Evolutionary conservation across 2,113 vertebrate genomes (phyloP).

Genomic region (Hiodon alosoides): DNA sequence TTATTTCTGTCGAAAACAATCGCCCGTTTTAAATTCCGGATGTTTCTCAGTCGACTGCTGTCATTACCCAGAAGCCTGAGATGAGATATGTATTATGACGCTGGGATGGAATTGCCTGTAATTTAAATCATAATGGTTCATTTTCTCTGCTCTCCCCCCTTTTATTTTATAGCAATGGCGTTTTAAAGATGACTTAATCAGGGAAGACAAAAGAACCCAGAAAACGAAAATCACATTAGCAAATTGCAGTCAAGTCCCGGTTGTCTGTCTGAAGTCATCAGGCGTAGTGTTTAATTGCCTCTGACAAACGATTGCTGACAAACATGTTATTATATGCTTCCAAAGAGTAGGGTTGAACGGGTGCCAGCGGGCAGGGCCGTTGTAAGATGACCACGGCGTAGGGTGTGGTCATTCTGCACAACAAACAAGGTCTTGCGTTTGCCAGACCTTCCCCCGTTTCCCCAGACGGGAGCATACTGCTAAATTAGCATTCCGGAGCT

Average conservation of each 20-base stretch:
- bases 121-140: background rate
- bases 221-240: too few species aligned
- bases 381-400: too few species aligned
- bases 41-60: background rate
- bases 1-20: background rate
- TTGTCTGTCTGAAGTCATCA: background rate
- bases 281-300: background rate
- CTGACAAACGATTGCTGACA: background rate
- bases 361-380: too few species aligned
- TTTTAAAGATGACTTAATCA: background rate
- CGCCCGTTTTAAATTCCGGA: background rate
- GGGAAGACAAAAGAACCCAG: background rate
- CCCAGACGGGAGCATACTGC: background rate
- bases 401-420: too few species aligned
- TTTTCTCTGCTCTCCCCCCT: background rate
- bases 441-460: too few species aligned
- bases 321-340: too few species aligned
- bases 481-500: conserved; percentile 9
- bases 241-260: background rate
- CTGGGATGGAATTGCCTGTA: background rate
- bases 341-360: too few species aligned
- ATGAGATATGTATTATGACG: conserved; percentile 6
- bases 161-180: background rate
- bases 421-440: too few species aligned
- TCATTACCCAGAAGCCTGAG: background rate